These are phyloP conservation scores for Syritta pipiens DNA, from an alignment of 2,888 invertebrate species.

Conservation along the genomic window DNA sequence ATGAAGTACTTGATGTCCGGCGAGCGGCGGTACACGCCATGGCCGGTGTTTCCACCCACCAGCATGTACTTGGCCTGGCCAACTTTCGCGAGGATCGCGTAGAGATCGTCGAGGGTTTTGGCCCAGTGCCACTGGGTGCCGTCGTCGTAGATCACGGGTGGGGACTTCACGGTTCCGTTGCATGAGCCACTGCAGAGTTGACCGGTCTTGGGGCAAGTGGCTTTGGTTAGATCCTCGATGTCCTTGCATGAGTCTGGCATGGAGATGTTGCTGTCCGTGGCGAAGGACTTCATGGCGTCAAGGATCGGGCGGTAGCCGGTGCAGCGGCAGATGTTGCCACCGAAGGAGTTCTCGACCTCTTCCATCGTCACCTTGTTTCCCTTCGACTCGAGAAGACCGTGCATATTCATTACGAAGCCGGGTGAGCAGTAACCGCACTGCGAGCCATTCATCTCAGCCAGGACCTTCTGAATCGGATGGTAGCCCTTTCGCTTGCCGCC, in stretches of 20 bases:
- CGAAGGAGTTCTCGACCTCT: slow-evolving; percentile 88
- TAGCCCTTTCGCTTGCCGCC: slow-evolving; percentile 84
- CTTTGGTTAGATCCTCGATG: slow-evolving; percentile 75
- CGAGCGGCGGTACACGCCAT: slow-evolving; percentile 81
- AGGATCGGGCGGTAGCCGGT: slow-evolving; percentile 89
- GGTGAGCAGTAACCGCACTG: slow-evolving; percentile 89
- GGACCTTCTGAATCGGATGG: slow-evolving; percentile 83
- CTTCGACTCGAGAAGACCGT: slow-evolving; percentile 80
- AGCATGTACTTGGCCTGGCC: slow-evolving; percentile 82
- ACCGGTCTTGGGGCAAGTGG: slow-evolving; percentile 78
- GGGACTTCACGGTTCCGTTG: slow-evolving; percentile 16
- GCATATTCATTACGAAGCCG: slow-evolving; percentile 89
- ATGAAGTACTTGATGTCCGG: slow-evolving; percentile 81
- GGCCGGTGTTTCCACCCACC: slow-evolving; percentile 88
- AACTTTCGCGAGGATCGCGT: slow-evolving; percentile 71
- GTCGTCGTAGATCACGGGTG: slow-evolving; percentile 68
- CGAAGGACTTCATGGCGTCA: slow-evolving; percentile 89
- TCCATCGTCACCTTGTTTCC: slow-evolving; percentile 81
- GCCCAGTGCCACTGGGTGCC: slow-evolving; percentile 76
- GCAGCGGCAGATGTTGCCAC: slow-evolving; percentile 89
- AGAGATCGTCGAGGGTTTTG: slow-evolving; percentile 71
- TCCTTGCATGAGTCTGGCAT: slow-evolving; percentile 80
- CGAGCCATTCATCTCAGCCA: slow-evolving; percentile 85
- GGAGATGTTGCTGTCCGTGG: slow-evolving; percentile 81
- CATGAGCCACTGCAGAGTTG: slow-evolving; percentile 76